These are phyloP conservation scores for Stomatorhinus walkeri DNA, from an alignment of 2,797 vertebrate species.

Conservation along the genomic window DNA sequence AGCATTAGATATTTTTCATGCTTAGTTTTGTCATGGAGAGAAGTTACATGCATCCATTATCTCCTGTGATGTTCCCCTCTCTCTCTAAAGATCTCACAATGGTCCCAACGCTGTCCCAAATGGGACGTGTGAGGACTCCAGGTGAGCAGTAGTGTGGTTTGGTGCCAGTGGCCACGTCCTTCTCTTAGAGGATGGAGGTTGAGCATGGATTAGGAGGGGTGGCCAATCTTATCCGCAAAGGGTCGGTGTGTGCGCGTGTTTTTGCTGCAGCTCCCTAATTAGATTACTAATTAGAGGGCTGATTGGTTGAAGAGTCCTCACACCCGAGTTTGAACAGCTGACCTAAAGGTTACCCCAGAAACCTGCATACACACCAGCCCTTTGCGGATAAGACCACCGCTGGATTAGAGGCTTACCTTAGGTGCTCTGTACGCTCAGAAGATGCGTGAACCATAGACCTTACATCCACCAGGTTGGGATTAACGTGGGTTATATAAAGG, in stretches of 20 bases:
- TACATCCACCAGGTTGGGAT: neutral
- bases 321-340: no score
- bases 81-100: constrained; percentile 66
- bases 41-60: neutral
- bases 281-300: no score
- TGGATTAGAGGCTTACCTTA: neutral
- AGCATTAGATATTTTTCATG: neutral
- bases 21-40: neutral
- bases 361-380: neutral
- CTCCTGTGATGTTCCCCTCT: neutral
- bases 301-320: no score
- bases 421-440: neutral
- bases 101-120: constrained; percentile 69
- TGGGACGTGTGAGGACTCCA: constrained; percentile 70
- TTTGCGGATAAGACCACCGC: neutral
- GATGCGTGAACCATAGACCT: neutral
- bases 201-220: neutral
- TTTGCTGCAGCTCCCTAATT: no score
- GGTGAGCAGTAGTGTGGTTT: constrained; percentile 40
- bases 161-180: neutral
- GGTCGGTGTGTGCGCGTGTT: neutral
- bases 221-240: no score
- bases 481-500: neutral
- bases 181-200: neutral
- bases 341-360: no score